Conservation (phyloP, 30 jellyfish, hydroid and myxozoan genomes). For the Chrysaora quinquecirrha region DNA sequence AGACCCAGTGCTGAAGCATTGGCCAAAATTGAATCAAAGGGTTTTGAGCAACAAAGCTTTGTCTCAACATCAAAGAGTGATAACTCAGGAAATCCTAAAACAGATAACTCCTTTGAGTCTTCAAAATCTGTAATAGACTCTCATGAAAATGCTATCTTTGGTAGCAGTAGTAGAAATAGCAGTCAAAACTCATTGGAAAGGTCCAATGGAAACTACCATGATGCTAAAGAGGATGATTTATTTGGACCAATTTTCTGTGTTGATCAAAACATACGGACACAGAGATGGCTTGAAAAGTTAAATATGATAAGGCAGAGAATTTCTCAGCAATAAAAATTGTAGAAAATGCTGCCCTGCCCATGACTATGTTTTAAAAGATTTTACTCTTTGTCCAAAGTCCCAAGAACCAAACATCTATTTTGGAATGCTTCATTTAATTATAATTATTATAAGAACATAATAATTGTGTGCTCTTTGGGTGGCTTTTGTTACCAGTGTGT, state of each 20-base stretch:
- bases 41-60: conserved; percentile 53
- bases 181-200: neutral
- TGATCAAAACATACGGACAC: conserved; percentile 33
- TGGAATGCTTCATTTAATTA: no score
- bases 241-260: conserved; percentile 51
- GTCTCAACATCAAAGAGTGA: conserved; percentile 5
- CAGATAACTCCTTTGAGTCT: neutral
- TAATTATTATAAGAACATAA: no score
- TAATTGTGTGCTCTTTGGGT: no score
- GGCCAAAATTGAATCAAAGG: conserved; percentile 46
- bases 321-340: no score
- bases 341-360: no score
- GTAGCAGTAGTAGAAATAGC: neutral
- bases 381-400: no score
- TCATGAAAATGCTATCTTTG: neutral
- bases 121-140: neutral
- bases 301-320: conserved; percentile 18
- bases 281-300: conserved; percentile 52
- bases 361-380: no score
- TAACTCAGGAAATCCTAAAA: neutral
- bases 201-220: conserved; percentile 8
- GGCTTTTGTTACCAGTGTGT: no score
- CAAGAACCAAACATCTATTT: no score
- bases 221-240: conserved; percentile 22
- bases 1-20: neutral